Conservation (phyloP, 2,113 vertebrate genomes). For the Alligator sinensis region DNA sequence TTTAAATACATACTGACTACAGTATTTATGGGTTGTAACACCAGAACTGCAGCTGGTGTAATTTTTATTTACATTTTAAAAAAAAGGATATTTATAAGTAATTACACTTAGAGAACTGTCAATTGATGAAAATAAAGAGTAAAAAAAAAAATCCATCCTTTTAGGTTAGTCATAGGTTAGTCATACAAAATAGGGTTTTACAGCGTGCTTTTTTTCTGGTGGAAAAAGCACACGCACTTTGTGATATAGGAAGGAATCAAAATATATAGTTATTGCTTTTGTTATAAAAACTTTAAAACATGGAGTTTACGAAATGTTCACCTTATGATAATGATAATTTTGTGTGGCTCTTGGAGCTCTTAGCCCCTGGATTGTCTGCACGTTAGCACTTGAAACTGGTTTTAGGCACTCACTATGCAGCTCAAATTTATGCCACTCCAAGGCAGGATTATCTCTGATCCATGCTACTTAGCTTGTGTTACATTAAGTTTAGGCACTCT, state of each 20-base stretch:
- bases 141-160: neutral
- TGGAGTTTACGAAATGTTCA: neutral
- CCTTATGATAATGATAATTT: no score
- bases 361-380: no score
- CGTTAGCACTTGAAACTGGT: no score
- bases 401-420: no score
- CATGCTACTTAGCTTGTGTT: no score
- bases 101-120: no score
- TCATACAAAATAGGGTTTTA: neutral
- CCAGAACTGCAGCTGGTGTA: conserved; percentile 44
- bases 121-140: no score
- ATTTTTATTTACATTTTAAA: neutral
- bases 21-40: neutral
- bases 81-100: no score
- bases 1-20: conserved; percentile 16
- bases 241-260: neutral
- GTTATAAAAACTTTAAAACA: neutral
- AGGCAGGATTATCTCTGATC: no score
- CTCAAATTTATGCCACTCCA: no score
- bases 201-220: neutral
- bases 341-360: no score
- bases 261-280: neutral
- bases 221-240: conserved; percentile 9
- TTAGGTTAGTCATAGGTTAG: conserved; percentile 42
- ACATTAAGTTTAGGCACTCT: no score